Percentiles rank a stretch among this genome's conserved stretches.
These are phyloP conservation scores for Coracias cyanogaster DNA, from an alignment of 2,797 vertebrate species.

Conservation along the genomic window DNA sequence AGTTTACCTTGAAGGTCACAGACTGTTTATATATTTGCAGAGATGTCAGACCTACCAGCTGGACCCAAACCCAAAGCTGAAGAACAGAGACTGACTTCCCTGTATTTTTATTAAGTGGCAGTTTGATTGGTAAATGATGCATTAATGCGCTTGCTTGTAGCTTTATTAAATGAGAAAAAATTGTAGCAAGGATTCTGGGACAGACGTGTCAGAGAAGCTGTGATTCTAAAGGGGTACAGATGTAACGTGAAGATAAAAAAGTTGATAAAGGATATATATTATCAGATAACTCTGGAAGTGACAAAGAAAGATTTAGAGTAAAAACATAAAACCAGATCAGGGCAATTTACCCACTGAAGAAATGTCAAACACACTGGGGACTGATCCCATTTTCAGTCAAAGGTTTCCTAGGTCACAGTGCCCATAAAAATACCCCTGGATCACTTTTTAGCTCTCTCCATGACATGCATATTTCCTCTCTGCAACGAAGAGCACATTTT, in stretches of 20 bases:
- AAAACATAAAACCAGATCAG: not conserved
- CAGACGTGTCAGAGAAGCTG: not conserved
- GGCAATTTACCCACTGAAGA: not conserved
- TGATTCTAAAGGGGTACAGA: not conserved
- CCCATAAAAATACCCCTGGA: not conserved
- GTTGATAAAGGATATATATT: not conserved
- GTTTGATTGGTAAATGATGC: not conserved
- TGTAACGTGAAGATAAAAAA: not conserved
- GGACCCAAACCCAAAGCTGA: not conserved
- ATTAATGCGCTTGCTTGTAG: not conserved
- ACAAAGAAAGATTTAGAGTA: not conserved
- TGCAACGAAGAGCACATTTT: not conserved
- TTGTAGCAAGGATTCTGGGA: not conserved
- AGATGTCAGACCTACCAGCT: not conserved
- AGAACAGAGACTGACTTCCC: not conserved
- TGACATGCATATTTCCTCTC: fast-evolving
- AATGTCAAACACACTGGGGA: not conserved
- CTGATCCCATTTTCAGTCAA: not conserved
- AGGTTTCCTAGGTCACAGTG: not conserved
- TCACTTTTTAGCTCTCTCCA: not conserved
- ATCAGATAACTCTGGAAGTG: not conserved
- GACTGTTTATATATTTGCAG: not conserved
- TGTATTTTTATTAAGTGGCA: not conserved
- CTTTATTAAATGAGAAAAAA: not conserved
- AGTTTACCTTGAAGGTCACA: not conserved